Percentiles rank a stretch among this genome's conserved stretches.
phyloP scores from a whole-genome alignment of 1,140 invertebrate genomes.

The Tenebrio molitor region DNA sequence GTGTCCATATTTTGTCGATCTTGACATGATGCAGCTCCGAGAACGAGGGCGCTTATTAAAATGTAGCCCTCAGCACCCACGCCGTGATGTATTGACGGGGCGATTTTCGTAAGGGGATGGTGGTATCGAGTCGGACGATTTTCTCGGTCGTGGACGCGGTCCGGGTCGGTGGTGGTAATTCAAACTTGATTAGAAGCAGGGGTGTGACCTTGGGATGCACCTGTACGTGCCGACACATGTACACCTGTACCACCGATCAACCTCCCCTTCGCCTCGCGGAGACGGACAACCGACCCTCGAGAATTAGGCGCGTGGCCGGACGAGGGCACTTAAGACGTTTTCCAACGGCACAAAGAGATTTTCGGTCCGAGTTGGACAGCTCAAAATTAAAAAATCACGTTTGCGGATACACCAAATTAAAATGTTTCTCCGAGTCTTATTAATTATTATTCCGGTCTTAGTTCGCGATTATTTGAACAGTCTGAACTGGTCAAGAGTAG shows the following conservation, averaged over 20 bases:
- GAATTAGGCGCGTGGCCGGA: slow-evolving; percentile 45
- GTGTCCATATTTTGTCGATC: slow-evolving; percentile 37
- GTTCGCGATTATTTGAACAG: no score
- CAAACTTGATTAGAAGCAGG: slow-evolving; percentile 44
- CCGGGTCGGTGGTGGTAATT: slow-evolving; percentile 15
- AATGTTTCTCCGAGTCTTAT: no score
- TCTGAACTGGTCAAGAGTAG: no score
- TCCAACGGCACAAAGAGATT: neutral
- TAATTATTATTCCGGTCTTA: no score
- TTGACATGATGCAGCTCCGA: slow-evolving; percentile 7
- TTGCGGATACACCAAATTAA: no score
- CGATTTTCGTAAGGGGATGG: no score
- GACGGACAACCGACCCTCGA: slow-evolving; percentile 13
- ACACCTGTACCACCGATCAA: slow-evolving; percentile 55
- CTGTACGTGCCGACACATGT: slow-evolving; percentile 55
- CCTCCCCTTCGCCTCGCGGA: slow-evolving; percentile 38
- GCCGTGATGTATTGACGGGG: slow-evolving; percentile 42
- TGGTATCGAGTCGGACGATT: neutral
- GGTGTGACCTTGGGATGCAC: slow-evolving; percentile 59
- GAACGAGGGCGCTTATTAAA: slow-evolving; percentile 30
- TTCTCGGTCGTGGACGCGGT: neutral
- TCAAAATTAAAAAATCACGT: neutral
- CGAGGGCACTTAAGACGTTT: neutral
- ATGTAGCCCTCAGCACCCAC: slow-evolving; percentile 36
- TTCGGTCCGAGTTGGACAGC: neutral